These are phyloP conservation scores for Catharus minimus DNA, from an alignment of 2,113 vertebrate genomes.

Conservation along the genomic window DNA sequence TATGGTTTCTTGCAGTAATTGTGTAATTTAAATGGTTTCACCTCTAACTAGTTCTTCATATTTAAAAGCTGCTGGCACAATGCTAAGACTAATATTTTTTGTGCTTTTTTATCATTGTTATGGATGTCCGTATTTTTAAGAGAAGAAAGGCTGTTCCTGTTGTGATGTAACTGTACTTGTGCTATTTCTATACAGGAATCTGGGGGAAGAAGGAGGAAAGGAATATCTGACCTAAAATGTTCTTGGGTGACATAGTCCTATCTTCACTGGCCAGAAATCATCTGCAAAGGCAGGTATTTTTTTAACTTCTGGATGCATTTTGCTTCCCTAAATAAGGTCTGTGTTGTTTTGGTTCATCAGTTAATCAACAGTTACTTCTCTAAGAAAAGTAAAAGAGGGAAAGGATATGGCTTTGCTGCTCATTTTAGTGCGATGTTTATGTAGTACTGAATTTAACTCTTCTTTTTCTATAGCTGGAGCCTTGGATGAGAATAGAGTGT, in stretches of 20 bases:
- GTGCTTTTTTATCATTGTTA: conserved; percentile 17
- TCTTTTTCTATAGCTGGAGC: background rate
- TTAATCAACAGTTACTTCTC: background rate
- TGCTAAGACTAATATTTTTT: conserved; percentile 36
- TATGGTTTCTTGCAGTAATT: background rate
- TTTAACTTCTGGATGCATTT: background rate
- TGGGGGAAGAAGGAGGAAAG: background rate
- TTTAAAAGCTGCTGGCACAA: background rate
- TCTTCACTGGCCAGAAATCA: background rate
- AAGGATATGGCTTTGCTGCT: background rate
- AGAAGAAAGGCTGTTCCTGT: background rate
- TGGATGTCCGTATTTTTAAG: background rate
- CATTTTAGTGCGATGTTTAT: background rate
- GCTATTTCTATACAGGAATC: background rate
- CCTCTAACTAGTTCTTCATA: background rate
- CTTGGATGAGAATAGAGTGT: background rate
- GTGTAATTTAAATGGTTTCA: background rate
- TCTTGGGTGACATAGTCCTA: background rate
- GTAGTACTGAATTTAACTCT: background rate
- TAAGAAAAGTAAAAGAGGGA: background rate
- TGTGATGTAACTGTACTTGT: background rate
- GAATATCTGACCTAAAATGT: background rate
- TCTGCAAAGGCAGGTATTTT: background rate
- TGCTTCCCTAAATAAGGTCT: background rate
- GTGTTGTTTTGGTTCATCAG: background rate